Evolutionary conservation across 2,113 vertebrate genomes (phyloP), one percentile per base, ranked within the genome.

Genomic region (Osmerus eperlanus): DNA sequence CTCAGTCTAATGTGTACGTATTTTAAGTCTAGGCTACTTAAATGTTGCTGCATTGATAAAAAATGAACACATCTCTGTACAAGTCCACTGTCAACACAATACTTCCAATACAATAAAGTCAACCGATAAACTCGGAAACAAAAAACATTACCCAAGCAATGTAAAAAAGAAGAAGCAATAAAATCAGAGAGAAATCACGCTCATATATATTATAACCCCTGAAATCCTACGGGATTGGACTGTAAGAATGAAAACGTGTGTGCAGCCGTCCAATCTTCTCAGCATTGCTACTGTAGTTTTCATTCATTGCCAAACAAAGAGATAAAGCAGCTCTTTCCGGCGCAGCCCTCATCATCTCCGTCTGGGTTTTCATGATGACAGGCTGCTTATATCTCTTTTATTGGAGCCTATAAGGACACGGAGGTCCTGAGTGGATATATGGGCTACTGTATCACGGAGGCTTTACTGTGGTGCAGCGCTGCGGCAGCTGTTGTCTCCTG

Each of bases 371-470:
- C 74, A 82, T 74, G 73, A 82, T 77, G 81, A 75, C 77, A 80
- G 75, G 73, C 71, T 75, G 80, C 83, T 85, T 36, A 72, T 84
- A 84, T 81, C 71, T 77, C 58, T 84, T 88, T 86, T 88, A 86
- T 84, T 83, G 76, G 77, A 61, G 23, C 19, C 8, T 68, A 62
- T 72, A 69, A 65, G 29, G 32, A 80, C 67, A 60, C 75, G 60
- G 75, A 47, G 9, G 41, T 36, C 32, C 32, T 6, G 72, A 74
- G 79, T 21, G 51, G 78, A 79, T 80, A 84, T 4, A 54, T 2
- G 25, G 25, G 25, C 25, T 28, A 2, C 25, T 28, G 25, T 3
- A 28, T 28, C 25, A 28, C 25, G 25, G 25, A 55, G 73, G 64
- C 72, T 67, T 75, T 64, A 74, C 71, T 63, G 55, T 75, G 58